phyloP scores from a whole-genome alignment of 2,113 vertebrate genomes.

The Tetrax tetrax region DNA sequence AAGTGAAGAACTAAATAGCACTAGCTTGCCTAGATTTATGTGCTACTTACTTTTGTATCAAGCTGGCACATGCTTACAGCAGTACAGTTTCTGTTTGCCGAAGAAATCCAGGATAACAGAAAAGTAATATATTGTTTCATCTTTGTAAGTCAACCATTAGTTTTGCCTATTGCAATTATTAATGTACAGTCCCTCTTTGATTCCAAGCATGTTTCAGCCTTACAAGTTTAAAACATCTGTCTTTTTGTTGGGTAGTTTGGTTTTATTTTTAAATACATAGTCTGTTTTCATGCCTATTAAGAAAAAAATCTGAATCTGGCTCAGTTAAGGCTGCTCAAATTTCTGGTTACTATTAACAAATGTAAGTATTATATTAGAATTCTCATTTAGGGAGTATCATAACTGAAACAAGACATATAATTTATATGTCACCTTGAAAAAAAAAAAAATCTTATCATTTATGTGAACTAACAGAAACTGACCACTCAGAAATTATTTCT shows the following conservation, averaged over 20 bases:
- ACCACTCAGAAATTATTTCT: neutral
- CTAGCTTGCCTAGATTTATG: neutral
- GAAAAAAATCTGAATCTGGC: neutral
- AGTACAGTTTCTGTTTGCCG: neutral
- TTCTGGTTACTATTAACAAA: neutral
- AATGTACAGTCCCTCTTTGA: neutral
- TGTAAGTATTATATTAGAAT: neutral
- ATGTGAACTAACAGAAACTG: neutral
- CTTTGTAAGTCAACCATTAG: neutral
- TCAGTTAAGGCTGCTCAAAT: neutral
- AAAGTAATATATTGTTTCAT: neutral
- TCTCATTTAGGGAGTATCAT: neutral
- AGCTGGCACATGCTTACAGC: neutral
- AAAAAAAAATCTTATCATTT: neutral
- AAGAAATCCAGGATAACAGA: neutral
- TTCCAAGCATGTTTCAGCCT: neutral
- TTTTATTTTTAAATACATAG: neutral
- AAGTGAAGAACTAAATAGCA: neutral
- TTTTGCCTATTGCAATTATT: neutral
- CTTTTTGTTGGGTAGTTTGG: fast-evolving
- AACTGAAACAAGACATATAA: neutral
- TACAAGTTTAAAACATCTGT: neutral
- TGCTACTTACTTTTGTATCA: neutral
- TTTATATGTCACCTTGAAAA: neutral
- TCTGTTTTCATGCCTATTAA: neutral